phyloP scores from a whole-genome alignment of 64 coral and sea anemone genomes.

The Catalaphyllia jardinei region DNA sequence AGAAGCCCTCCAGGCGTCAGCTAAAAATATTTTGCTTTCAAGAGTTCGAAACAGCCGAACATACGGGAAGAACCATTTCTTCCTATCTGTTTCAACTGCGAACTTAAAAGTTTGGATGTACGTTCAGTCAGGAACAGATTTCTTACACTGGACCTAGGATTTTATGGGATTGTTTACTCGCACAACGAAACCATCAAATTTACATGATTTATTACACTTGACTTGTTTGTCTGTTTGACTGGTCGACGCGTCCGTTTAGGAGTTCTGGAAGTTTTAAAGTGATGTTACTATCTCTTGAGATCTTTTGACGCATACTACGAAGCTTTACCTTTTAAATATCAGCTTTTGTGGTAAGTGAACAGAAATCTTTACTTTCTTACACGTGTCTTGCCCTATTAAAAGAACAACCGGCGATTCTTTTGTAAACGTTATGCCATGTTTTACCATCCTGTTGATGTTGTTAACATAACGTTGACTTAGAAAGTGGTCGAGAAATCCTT shows the following conservation, averaged over 20 bases:
- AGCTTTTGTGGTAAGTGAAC: slow-evolving; percentile 10
- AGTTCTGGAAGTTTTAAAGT: background rate
- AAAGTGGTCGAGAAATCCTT: background rate
- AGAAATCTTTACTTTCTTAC: background rate
- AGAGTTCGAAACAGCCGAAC: background rate
- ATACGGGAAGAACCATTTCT: background rate
- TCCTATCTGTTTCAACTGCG: background rate
- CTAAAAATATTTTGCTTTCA: background rate
- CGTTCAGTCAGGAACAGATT: background rate
- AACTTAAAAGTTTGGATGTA: background rate
- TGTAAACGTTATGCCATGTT: background rate
- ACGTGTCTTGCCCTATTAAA: background rate
- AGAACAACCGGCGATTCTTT: background rate
- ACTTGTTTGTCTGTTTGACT: slow-evolving; percentile 9
- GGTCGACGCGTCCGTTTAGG: background rate
- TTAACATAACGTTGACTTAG: slow-evolving; percentile 21
- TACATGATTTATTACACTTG: slow-evolving; percentile 1
- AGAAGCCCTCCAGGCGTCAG: background rate
- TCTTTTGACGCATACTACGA: background rate
- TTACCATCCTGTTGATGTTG: background rate
- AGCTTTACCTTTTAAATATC: background rate
- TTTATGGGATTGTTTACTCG: background rate
- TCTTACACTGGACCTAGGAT: background rate
- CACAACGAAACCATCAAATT: background rate
- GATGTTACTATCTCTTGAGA: background rate